A percentile compares a stretch with the other conserved stretches of the same genome.
phyloP scores from a whole-genome alignment of 2,888 invertebrate genomes.

The Sympetrum striolatum region DNA sequence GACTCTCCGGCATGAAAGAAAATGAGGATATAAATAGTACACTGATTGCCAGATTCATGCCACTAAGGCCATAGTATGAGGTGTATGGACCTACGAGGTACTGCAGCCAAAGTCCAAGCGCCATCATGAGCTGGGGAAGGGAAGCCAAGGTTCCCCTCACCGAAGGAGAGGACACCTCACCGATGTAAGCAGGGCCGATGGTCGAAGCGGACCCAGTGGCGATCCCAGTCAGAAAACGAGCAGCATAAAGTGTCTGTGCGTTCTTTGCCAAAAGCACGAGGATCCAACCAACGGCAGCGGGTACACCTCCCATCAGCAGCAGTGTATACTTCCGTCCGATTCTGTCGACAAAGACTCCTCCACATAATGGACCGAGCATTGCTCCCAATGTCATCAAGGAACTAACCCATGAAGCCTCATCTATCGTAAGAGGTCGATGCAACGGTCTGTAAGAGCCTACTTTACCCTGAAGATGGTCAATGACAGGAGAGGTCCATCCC shows the following conservation, averaged over 20 bases:
- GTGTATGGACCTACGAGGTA: constrained; percentile 55
- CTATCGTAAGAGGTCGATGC: background rate
- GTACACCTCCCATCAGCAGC: background rate
- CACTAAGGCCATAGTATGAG: constrained; percentile 58
- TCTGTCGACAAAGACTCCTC: background rate
- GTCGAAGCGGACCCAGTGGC: constrained; percentile 52
- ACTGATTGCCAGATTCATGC: constrained; percentile 61
- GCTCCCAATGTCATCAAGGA: background rate
- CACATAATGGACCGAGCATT: background rate
- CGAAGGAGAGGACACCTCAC: constrained; percentile 51
- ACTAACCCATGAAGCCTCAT: background rate
- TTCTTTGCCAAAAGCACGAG: constrained; percentile 46
- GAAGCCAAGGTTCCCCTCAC: constrained; percentile 50
- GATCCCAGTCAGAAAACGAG: constrained; percentile 49
- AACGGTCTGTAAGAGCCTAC: background rate
- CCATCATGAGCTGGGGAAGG: constrained; percentile 4
- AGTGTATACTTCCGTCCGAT: background rate
- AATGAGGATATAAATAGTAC: constrained; percentile 63
- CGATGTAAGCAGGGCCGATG: constrained; percentile 51
- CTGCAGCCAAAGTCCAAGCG: background rate
- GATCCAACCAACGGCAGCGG: constrained; percentile 59
- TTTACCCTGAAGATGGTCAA: background rate
- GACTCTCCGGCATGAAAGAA: constrained; percentile 71
- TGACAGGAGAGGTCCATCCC: background rate
- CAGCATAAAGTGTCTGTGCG: constrained; percentile 53